Evolutionary conservation across 2,888 invertebrate genomes (phyloP).

Genomic region (Scaptodrosophila latifasciaeformis): DNA sequence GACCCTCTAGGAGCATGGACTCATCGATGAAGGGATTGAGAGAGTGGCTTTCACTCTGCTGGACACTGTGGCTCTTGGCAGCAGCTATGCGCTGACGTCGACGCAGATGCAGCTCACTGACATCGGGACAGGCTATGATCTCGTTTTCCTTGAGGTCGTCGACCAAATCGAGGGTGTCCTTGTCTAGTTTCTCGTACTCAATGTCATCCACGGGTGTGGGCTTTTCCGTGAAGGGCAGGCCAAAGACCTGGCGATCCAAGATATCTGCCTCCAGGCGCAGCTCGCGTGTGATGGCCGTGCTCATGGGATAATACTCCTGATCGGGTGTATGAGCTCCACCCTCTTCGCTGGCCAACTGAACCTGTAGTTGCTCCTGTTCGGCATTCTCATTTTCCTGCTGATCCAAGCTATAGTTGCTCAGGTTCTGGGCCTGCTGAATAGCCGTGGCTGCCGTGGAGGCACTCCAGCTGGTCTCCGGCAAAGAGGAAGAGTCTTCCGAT

Average conservation of each 20-base stretch:
- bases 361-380: constrained; percentile 44
- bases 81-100: constrained; percentile 58
- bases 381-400: constrained; percentile 19
- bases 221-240: constrained; percentile 72
- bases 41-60: constrained; percentile 35
- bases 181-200: constrained; percentile 72
- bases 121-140: constrained; percentile 69
- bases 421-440: constrained; percentile 66
- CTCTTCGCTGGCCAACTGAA: constrained; percentile 9
- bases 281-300: constrained; percentile 90
- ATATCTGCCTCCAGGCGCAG: constrained; percentile 88
- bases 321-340: constrained; percentile 77
- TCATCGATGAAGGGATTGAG: constrained; percentile 70
- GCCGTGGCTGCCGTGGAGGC: constrained; percentile 70
- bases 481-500: constrained; percentile 75
- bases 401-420: constrained; percentile 64
- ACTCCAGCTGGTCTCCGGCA: constrained; percentile 71
- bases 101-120: constrained; percentile 66
- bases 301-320: constrained; percentile 90
- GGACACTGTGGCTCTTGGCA: constrained; percentile 58
- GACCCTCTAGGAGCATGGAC: constrained; percentile 29
- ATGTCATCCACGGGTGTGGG: constrained; percentile 50
- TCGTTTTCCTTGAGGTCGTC: constrained; percentile 72
- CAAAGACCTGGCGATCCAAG: constrained; percentile 89
- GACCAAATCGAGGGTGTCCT: constrained; percentile 73